These are phyloP conservation scores for Stenopsyche tienmushanensis DNA, from an alignment of 1,140 invertebrate genomes.

Conservation along the genomic window DNA sequence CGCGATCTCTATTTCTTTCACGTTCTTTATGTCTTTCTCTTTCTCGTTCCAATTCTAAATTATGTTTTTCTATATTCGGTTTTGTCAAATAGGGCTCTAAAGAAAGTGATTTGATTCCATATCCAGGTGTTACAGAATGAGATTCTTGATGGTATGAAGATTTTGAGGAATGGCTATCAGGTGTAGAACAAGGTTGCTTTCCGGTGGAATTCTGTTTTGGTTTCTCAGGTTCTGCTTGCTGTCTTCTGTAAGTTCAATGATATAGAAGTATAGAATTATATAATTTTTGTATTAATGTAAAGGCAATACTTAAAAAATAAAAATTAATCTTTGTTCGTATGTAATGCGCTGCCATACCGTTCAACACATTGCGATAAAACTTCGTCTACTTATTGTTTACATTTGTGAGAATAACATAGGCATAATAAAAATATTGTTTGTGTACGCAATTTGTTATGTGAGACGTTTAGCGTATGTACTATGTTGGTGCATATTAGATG, in stretches of 20 bases:
- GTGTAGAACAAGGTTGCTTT: constrained; percentile 38
- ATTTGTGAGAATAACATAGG: no score
- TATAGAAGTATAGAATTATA: neutral
- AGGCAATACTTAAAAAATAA: neutral
- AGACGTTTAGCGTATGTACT: no score
- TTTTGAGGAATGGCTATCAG: constrained; percentile 39
- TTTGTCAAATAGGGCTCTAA: constrained; percentile 57
- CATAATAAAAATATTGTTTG: no score
- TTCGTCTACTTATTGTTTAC: no score
- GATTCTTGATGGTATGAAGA: constrained; percentile 38
- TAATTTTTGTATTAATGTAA: no score
- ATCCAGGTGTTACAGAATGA: constrained; percentile 27
- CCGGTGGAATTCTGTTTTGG: constrained; percentile 44
- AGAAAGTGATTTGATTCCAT: constrained; percentile 43
- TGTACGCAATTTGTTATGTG: no score
- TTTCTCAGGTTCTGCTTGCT: constrained; percentile 54
- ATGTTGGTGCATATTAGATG: no score
- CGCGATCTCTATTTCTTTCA: constrained; percentile 10
- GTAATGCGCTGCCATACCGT: no score
- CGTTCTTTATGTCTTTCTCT: constrained; percentile 42
- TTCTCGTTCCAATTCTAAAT: constrained; percentile 53
- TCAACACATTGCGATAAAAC: no score
- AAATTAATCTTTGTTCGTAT: no score
- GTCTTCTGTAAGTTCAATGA: constrained; percentile 44
- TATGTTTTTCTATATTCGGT: constrained; percentile 56